Evolutionary conservation across 2,797 vertebrate species (phyloP).

Genomic region (Pelodytes ibericus): DNA sequence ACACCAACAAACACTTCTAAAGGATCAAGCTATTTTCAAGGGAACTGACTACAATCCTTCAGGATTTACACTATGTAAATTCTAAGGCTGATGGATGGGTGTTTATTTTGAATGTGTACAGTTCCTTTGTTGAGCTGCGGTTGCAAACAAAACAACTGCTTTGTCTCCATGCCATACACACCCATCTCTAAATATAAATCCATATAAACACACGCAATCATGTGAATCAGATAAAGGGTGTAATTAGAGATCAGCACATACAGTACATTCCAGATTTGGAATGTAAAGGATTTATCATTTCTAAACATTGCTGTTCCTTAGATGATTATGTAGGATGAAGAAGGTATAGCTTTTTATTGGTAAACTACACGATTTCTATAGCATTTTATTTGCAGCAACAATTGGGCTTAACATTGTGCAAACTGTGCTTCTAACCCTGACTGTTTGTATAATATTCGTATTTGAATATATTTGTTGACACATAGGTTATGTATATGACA

Average conservation of each 20-base stretch:
- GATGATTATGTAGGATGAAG: not conserved
- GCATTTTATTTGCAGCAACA: not conserved
- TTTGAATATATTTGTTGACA: too few relatives aligned
- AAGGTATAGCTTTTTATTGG: not conserved
- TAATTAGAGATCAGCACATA: conserved; percentile 48
- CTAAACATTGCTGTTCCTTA: conserved; percentile 11
- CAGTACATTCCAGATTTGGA: conserved; percentile 43
- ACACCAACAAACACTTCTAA: too few relatives aligned
- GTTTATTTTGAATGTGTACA: not conserved
- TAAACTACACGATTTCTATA: not conserved
- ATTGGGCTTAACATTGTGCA: not conserved
- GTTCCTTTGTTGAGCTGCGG: conserved; percentile 21
- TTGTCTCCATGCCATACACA: conserved; percentile 28
- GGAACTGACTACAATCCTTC: not conserved
- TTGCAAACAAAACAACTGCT: conserved; percentile 19
- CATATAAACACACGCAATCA: conserved; percentile 35
- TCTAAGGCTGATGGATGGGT: not conserved
- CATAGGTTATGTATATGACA: too few relatives aligned
- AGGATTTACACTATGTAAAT: not conserved
- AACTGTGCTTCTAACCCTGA: too few relatives aligned
- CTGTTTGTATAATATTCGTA: too few relatives aligned
- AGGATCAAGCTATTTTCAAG: too few relatives aligned
- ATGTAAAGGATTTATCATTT: conserved; percentile 47
- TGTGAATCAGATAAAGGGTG: conserved; percentile 48
- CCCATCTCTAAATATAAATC: conserved; percentile 45